Percentiles rank a stretch among this genome's conserved stretches.
phyloP scores from a whole-genome alignment of 2,888 invertebrate genomes.

The Chrysolina oricalcia region DNA sequence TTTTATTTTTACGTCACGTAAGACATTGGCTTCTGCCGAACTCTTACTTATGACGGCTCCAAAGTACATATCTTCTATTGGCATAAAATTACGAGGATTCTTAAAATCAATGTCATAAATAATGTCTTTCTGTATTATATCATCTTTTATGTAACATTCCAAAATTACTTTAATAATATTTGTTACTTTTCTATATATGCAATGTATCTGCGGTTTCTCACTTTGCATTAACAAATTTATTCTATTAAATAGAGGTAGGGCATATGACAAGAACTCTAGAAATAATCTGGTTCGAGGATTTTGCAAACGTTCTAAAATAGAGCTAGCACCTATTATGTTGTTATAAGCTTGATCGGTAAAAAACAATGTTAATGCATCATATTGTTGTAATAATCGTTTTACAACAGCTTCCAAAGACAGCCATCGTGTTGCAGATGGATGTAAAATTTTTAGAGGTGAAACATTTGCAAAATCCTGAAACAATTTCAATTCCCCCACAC shows the following conservation, averaged over 20 bases:
- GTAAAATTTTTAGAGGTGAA: constrained; percentile 50
- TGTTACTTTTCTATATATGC: constrained; percentile 13
- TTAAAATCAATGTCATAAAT: constrained; percentile 25
- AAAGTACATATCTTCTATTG: constrained; percentile 27
- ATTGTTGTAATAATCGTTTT: constrained; percentile 18
- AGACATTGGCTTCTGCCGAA: too few species aligned
- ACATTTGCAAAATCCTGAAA: constrained; percentile 50
- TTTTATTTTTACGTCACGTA: constrained; percentile 6
- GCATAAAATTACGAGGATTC: constrained; percentile 10
- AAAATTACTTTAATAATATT: constrained; percentile 13
- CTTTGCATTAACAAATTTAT: constrained; percentile 22
- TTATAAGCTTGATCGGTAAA: constrained; percentile 21
- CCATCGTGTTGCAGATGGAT: constrained; percentile 27
- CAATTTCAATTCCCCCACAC: constrained; percentile 42
- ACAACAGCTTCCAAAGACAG: constrained; percentile 16
- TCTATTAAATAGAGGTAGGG: constrained; percentile 24
- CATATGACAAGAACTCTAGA: constrained; percentile 17
- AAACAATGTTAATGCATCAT: constrained; percentile 21
- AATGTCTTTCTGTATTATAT: background rate
- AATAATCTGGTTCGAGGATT: constrained; percentile 10
- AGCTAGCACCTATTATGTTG: constrained; percentile 9
- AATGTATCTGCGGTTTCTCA: constrained; percentile 13
- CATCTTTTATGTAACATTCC: constrained; percentile 28
- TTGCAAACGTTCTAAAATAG: constrained; percentile 3
- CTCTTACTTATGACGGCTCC: constrained; percentile 25